A percentile compares a stretch with the other conserved stretches of the same genome.
Conservation (phyloP, 1,140 invertebrate genomes). For the Anoplophora glabripennis region DNA sequence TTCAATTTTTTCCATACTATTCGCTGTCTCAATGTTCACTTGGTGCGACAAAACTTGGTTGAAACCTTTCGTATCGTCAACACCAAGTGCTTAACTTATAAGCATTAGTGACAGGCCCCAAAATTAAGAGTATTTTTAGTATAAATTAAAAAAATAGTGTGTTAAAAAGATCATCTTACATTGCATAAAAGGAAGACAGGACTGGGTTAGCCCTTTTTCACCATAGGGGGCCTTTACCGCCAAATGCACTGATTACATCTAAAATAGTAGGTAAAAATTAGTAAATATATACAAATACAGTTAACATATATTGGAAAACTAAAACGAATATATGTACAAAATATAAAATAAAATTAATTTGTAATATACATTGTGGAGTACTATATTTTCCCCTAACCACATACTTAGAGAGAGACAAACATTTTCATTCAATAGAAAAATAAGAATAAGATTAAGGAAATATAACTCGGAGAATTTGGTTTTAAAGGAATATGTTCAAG, state of each 20-base stretch:
- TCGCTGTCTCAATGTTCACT: too few species aligned
- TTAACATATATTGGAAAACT: background rate
- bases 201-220: conserved; percentile 35
- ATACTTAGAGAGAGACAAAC: too few species aligned
- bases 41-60: too few species aligned
- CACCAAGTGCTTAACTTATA: background rate
- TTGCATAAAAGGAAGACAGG: conserved; percentile 42
- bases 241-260: conserved; percentile 78
- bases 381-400: too few species aligned
- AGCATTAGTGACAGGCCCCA: background rate
- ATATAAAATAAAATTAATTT: background rate
- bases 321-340: conserved; percentile 2
- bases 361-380: too few species aligned
- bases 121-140: background rate
- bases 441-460: too few species aligned
- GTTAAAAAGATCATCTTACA: conserved; percentile 45
- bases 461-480: too few species aligned
- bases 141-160: conserved; percentile 23
- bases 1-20: background rate
- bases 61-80: background rate
- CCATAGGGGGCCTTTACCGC: conserved; percentile 59
- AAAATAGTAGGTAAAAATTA: conserved; percentile 57
- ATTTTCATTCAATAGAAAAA: too few species aligned
- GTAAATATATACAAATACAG: conserved; percentile 17
- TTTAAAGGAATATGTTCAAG: too few species aligned